A percentile compares a stretch with the other conserved stretches of the same genome.
These are phyloP conservation scores for Microtus californicus DNA, from an alignment of 2,797 vertebrate genomes.

Conservation along the genomic window DNA sequence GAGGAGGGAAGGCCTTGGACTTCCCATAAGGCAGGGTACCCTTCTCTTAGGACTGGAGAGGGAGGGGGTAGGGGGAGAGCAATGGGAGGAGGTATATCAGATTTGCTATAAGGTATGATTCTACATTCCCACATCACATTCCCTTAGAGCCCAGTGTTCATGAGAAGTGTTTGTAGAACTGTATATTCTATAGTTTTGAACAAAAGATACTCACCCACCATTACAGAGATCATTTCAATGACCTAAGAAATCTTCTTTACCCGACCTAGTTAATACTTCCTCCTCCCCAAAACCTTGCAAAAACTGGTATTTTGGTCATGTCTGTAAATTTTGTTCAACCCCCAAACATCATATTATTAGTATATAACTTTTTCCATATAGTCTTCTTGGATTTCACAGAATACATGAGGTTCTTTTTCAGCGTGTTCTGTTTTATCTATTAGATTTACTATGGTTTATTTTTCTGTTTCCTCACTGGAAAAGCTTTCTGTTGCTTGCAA, in stretches of 20 bases:
- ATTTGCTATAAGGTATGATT: not conserved
- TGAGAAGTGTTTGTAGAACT: not conserved
- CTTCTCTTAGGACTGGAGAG: no score
- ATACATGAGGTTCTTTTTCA: no score
- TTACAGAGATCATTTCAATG: not conserved
- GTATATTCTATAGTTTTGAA: not conserved
- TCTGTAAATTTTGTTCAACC: not conserved
- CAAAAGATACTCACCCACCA: no score
- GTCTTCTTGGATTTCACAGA: not conserved
- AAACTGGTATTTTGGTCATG: not conserved
- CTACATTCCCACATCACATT: not conserved
- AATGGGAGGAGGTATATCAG: no score
- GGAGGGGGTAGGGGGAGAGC: no score
- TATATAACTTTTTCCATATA: not conserved
- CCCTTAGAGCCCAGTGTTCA: not conserved
- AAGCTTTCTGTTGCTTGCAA: not conserved
- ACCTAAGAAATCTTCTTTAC: not conserved
- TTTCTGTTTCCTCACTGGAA: not conserved
- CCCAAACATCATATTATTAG: not conserved
- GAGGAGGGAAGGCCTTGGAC: no score
- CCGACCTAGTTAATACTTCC: not conserved
- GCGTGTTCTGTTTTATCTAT: not conserved
- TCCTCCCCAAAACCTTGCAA: not conserved
- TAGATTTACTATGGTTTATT: not conserved
- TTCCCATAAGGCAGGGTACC: no score